Evolutionary conservation across 2,113 vertebrate genomes (phyloP).

Genomic region (Serranochromis macrocephalus): DNA sequence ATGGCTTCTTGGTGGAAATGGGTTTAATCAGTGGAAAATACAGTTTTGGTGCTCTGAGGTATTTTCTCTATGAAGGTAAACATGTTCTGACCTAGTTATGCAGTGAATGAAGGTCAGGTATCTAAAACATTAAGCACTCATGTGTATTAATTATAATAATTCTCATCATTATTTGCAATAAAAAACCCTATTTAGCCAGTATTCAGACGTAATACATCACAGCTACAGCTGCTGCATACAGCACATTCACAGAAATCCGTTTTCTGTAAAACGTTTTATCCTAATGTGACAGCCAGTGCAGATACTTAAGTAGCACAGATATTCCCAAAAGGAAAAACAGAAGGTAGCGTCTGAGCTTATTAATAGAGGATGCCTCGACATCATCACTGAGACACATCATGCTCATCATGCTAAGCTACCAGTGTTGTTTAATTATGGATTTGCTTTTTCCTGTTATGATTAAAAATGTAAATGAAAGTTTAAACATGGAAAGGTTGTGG

Average conservation of each 20-base stretch:
- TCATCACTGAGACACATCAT: background rate
- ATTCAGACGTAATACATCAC: background rate
- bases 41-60: background rate
- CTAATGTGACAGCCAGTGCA: background rate
- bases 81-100: conserved; percentile 13
- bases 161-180: background rate
- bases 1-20: background rate
- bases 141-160: background rate
- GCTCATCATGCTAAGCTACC: background rate
- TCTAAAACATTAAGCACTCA: background rate
- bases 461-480: background rate
- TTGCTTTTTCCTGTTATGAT: background rate
- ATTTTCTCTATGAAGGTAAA: conserved; percentile 14
- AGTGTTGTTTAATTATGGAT: background rate
- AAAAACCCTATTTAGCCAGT: rapidly evolving
- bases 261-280: background rate
- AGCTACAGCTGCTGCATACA: background rate
- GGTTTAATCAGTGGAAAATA: conserved; percentile 6
- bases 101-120: background rate
- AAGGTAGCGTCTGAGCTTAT: background rate
- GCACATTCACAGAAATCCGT: background rate
- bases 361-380: background rate
- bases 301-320: background rate
- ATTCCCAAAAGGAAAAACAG: background rate
- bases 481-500: background rate